Evolutionary conservation across 2,113 vertebrate species (phyloP), one percentile per base, ranked within the genome.

Genomic region (Oncorhynchus nerka): DNA sequence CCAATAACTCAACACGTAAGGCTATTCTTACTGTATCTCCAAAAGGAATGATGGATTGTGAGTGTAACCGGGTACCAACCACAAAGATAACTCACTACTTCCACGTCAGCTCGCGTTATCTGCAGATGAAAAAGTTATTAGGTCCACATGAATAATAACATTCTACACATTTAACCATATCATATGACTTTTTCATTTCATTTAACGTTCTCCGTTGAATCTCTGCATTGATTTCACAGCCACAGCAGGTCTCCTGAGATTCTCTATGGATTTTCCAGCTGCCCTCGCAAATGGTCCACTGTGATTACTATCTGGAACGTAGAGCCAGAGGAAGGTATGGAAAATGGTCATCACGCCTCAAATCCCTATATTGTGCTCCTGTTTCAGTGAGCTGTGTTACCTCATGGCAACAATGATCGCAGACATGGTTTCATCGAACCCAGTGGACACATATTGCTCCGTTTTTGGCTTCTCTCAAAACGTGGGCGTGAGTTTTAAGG

Each of bases 241-340:
- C 85, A 66, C 84, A 82, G 82, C 81, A 48, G 73, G 79, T 80
- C 88, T 82, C 89, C 51, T 12, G 85, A 82, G 90, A 81, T 79
- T 75, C 74, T 83, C 82, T 87, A 90, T 89, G 83, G 88, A 90
- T 91, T 91, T 89, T 84, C 86, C 92, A 92, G 91, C 86, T 89
- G 87, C 87, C 85, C 81, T 88, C 74, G 59, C 70, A 79, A 87
- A 91, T 79, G 82, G 91, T 89, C 83, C 79, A 83, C 84, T 80
- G 84, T 90, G 84, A 89, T 89, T 85, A 81, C 75, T 76, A 78
- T 75, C 80, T 81, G 70, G 32, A 84, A 87, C 75, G 80, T 80
- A 79, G 75, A 78, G 84, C 81, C 82, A 74, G 74, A 49, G 79
- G 68, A 90, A 78, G 75, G 81, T 74, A 83, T 81, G 85, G 89